A percentile compares a stretch with the other conserved stretches of the same genome.
These are phyloP conservation scores for Smittia sp. DNA, from an alignment of 2,888 invertebrate species.

Conservation along the genomic window DNA sequence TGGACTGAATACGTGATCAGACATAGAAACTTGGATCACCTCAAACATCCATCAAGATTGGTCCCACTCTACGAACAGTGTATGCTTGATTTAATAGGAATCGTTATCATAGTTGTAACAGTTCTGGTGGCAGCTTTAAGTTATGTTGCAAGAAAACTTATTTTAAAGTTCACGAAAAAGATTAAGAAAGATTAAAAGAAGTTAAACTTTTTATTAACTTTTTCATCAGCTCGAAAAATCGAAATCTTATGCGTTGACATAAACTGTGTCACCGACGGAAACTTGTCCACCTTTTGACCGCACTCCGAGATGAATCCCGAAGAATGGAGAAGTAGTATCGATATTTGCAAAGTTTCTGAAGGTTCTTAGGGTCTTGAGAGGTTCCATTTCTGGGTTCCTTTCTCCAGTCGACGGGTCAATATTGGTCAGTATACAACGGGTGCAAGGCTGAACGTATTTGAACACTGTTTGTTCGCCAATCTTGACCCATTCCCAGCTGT, in stretches of 20 bases:
- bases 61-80: not conserved
- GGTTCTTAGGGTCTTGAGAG: slow-evolving; percentile 63
- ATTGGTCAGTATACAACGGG: slow-evolving; percentile 66
- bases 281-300: slow-evolving; percentile 49
- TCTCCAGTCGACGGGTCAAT: slow-evolving; percentile 65
- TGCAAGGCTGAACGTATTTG: slow-evolving; percentile 64
- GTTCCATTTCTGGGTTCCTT: slow-evolving; percentile 60
- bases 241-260: slow-evolving; percentile 50
- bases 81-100: not conserved
- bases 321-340: slow-evolving; percentile 50
- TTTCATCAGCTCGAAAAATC: no score
- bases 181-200: no score
- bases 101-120: no score
- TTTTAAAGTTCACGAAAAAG: no score
- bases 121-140: no score
- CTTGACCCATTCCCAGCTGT: slow-evolving; percentile 65
- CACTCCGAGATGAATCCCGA: slow-evolving; percentile 55
- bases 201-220: no score
- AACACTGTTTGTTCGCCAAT: slow-evolving; percentile 62
- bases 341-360: slow-evolving; percentile 45
- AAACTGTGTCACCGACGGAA: slow-evolving; percentile 54
- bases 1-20: not conserved
- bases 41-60: not conserved
- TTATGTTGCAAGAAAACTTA: no score
- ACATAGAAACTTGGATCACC: not conserved